Percentiles rank a stretch among this genome's conserved stretches.
These are phyloP conservation scores for Odontamblyopus rebecca DNA, from an alignment of 2,797 vertebrate species.

Conservation along the genomic window DNA sequence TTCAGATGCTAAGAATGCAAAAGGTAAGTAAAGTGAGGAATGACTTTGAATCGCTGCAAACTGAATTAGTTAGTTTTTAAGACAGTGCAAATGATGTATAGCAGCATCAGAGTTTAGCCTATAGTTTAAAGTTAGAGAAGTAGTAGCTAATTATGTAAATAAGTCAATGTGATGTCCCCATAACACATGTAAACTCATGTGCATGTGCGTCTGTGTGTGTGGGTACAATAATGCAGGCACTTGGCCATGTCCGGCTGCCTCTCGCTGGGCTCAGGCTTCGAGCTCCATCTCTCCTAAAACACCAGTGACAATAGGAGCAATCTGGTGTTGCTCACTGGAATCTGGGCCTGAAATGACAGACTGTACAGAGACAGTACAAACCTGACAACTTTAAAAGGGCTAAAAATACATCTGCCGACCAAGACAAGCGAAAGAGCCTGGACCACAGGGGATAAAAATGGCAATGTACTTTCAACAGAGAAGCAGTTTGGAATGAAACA, in stretches of 20 bases:
- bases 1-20: too few species aligned
- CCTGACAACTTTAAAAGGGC: slow-evolving; percentile 25
- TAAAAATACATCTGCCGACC: slow-evolving; percentile 42
- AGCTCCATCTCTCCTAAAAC: slow-evolving; percentile 41
- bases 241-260: slow-evolving; percentile 60
- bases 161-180: background rate
- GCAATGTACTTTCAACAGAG: slow-evolving; percentile 41
- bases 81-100: too few species aligned
- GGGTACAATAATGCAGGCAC: slow-evolving; percentile 32
- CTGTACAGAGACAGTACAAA: slow-evolving; percentile 38
- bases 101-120: too few species aligned
- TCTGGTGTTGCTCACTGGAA: slow-evolving; percentile 59
- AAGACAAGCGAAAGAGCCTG: slow-evolving; percentile 13
- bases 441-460: slow-evolving; percentile 12
- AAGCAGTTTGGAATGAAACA: background rate
- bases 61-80: too few species aligned
- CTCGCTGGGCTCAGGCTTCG: slow-evolving; percentile 46
- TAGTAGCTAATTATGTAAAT: background rate
- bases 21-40: too few species aligned
- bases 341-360: slow-evolving; percentile 30
- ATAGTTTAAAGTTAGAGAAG: too few species aligned
- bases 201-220: background rate
- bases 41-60: too few species aligned
- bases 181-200: background rate
- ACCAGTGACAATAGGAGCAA: slow-evolving; percentile 60